Percentiles rank a stretch among this genome's conserved stretches.
phyloP scores from a whole-genome alignment of 1,140 invertebrate species.

The Zaprionus kolodkinae region DNA sequence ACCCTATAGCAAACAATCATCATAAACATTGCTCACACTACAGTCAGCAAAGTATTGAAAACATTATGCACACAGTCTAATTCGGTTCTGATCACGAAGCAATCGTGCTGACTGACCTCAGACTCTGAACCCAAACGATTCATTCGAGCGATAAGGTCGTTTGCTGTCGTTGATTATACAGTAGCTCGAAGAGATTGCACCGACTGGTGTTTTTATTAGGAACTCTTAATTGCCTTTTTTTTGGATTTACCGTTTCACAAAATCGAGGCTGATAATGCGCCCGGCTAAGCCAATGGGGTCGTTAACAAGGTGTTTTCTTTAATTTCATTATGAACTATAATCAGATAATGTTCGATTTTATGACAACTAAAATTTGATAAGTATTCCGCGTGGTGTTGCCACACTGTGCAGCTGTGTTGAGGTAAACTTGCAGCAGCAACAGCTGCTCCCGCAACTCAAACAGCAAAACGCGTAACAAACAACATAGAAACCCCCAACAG shows the following conservation, averaged over 20 bases:
- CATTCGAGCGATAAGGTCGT: constrained; percentile 10
- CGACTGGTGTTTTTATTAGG: neutral
- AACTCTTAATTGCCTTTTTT: neutral
- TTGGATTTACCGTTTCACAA: neutral
- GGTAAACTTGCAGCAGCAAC: constrained; percentile 38
- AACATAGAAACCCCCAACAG: constrained; percentile 3
- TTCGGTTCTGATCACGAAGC: neutral
- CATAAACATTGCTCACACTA: neutral
- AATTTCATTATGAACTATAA: too few species aligned
- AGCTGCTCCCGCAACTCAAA: constrained; percentile 43
- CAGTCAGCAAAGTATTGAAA: neutral
- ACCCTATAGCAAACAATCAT: neutral
- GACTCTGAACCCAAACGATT: constrained; percentile 22
- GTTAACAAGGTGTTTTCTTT: too few species aligned
- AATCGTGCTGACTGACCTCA: constrained; percentile 12
- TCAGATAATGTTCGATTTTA: neutral
- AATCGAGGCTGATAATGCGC: neutral
- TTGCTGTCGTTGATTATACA: neutral
- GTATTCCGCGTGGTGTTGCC: constrained; percentile 4
- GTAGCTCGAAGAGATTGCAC: neutral
- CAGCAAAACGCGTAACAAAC: constrained; percentile 33
- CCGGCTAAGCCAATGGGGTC: neutral
- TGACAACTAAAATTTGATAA: constrained; percentile 5
- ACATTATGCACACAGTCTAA: neutral
- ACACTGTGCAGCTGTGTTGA: constrained; percentile 35